phyloP scores from a whole-genome alignment of 2,888 invertebrate species.

The Thysanoteuthis rhombus region DNA sequence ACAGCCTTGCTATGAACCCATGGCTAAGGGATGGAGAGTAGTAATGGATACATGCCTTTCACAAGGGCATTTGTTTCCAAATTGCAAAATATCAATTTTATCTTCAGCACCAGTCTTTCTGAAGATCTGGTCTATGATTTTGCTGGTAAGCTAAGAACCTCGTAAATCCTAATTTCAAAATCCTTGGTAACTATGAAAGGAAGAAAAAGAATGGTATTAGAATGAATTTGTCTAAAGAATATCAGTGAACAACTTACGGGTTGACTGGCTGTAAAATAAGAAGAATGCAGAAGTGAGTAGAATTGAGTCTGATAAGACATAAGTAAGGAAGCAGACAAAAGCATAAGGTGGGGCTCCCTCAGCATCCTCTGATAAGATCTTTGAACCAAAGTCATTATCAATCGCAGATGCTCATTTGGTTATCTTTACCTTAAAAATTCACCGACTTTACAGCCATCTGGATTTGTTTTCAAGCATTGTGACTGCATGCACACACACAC shows the following conservation, averaged over 20 bases:
- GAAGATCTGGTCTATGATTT: not conserved
- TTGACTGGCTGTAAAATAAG: not conserved
- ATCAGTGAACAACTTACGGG: not conserved
- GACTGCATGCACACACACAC: not conserved
- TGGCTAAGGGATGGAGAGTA: no score
- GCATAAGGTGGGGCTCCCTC: not conserved
- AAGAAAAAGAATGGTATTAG: not conserved
- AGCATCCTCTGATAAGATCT: not conserved
- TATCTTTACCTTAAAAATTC: conserved; percentile 12
- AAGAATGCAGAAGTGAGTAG: not conserved
- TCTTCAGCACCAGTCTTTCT: no score
- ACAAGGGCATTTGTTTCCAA: no score
- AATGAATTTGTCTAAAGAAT: not conserved
- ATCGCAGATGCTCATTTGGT: not conserved
- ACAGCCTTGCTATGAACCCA: no score
- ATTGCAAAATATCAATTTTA: no score
- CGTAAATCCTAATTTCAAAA: not conserved
- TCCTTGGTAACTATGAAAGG: not conserved
- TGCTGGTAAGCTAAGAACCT: not conserved
- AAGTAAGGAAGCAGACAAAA: not conserved
- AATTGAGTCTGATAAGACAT: no score
- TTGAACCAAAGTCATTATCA: not conserved
- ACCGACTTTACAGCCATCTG: not conserved
- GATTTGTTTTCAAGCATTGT: not conserved
- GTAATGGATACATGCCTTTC: no score